These are phyloP conservation scores for Eriosoma lanigerum DNA, from an alignment of 1,140 invertebrate species.

Conservation along the genomic window DNA sequence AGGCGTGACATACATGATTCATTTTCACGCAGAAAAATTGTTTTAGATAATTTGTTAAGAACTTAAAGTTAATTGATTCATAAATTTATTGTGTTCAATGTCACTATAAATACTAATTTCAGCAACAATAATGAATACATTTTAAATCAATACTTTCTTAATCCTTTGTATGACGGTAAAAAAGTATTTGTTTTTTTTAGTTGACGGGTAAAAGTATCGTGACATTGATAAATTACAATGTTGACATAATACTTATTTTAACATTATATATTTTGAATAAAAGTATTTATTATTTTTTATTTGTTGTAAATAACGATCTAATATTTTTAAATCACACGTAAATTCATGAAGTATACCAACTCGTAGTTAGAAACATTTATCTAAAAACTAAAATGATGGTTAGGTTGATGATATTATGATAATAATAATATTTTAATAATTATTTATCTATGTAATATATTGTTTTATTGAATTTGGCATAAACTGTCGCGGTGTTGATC, in stretches of 20 bases:
- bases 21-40: too few relatives aligned
- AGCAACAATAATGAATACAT: not conserved
- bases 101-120: not conserved
- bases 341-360: not conserved
- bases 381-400: not conserved
- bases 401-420: not conserved
- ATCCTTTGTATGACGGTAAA: not conserved
- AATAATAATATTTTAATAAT: not conserved
- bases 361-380: not conserved
- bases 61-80: too few relatives aligned
- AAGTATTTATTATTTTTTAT: conserved; percentile 16
- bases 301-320: not conserved
- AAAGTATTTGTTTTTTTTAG: not conserved
- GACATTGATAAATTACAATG: conserved; percentile 39
- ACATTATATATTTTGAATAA: not conserved
- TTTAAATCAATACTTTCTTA: conserved; percentile 20
- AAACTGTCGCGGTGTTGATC: too few relatives aligned
- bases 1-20: too few relatives aligned
- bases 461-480: too few relatives aligned
- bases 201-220: not conserved
- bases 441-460: too few relatives aligned
- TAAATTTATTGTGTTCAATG: not conserved
- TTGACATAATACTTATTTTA: conserved; percentile 13
- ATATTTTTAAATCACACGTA: too few relatives aligned
- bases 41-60: too few relatives aligned